A percentile compares a stretch with the other conserved stretches of the same genome.
Evolutionary conservation across 2,888 invertebrate species (phyloP).

Genomic region (Ferdinandea cuprea): DNA sequence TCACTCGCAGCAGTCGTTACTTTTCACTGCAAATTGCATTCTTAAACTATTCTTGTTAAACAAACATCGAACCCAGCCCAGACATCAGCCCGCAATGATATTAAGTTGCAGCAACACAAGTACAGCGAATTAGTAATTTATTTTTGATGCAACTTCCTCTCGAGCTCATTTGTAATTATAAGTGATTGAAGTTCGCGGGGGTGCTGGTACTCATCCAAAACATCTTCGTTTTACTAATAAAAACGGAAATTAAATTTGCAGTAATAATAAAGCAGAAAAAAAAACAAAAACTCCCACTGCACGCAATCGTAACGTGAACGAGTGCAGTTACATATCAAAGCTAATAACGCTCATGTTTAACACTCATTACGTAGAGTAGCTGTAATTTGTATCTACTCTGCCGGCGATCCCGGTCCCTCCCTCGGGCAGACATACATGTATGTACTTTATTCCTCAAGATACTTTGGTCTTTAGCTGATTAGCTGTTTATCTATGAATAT

Average conservation of each 20-base stretch:
- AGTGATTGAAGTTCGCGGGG: neutral
- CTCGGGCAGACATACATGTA: neutral
- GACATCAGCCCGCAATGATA: neutral
- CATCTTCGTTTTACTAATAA: slow-evolving; percentile 11
- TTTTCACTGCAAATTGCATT: too few species aligned
- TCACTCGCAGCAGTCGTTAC: too few species aligned
- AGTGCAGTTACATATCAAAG: neutral
- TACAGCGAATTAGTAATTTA: neutral
- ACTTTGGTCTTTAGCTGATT: neutral
- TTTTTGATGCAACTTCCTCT: slow-evolving; percentile 43
- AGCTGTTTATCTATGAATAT: neutral
- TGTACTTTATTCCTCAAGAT: slow-evolving; percentile 9
- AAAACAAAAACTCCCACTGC: neutral
- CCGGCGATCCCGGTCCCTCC: neutral
- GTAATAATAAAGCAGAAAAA: neutral
- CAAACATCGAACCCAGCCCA: neutral
- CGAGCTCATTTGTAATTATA: neutral
- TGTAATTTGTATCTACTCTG: neutral
- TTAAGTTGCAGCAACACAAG: neutral
- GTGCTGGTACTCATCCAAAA: neutral
- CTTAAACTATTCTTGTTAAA: too few species aligned
- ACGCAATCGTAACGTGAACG: slow-evolving; percentile 19
- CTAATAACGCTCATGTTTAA: slow-evolving; percentile 21
- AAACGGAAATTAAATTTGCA: neutral
- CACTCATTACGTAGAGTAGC: slow-evolving; percentile 14